Evolutionary conservation across 2,888 invertebrate species (phyloP).

Genomic region (Pheosia tremula): DNA sequence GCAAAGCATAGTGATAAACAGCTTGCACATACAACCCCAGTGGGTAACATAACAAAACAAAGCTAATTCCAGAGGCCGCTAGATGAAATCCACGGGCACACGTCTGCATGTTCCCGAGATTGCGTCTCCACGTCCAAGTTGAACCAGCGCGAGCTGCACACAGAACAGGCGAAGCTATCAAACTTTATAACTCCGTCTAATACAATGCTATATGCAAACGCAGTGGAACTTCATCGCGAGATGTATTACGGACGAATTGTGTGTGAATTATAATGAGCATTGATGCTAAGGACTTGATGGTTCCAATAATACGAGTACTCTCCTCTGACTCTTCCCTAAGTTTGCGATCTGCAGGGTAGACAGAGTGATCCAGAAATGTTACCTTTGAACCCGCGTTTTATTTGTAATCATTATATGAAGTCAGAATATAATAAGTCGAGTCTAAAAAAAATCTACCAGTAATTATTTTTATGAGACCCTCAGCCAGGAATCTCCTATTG

Average conservation of each 20-base stretch:
- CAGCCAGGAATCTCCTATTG: too few species aligned
- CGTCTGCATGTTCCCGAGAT: conserved; percentile 47
- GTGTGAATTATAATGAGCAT: conserved; percentile 22
- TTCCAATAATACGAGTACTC: background rate
- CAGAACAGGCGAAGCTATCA: conserved; percentile 62
- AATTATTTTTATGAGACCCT: too few species aligned
- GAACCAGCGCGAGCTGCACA: conserved; percentile 41
- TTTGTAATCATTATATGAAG: too few species aligned
- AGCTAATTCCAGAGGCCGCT: conserved; percentile 42
- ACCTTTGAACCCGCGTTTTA: too few species aligned
- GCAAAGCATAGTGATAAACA: conserved; percentile 3
- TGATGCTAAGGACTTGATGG: background rate
- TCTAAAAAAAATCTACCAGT: too few species aligned
- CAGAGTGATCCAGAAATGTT: too few species aligned
- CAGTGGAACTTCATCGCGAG: conserved; percentile 44
- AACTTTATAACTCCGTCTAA: conserved; percentile 68
- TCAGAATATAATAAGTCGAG: too few species aligned
- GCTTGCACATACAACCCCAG: conserved; percentile 5
- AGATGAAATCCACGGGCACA: conserved; percentile 41
- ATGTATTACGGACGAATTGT: conserved; percentile 35
- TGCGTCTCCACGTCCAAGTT: conserved; percentile 47
- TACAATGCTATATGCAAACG: conserved; percentile 63
- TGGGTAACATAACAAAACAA: conserved; percentile 29
- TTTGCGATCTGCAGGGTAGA: too few species aligned
- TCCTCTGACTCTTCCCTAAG: too few species aligned